phyloP scores from a whole-genome alignment of 2,797 vertebrate species.

The Threskiornis aethiopicus region DNA sequence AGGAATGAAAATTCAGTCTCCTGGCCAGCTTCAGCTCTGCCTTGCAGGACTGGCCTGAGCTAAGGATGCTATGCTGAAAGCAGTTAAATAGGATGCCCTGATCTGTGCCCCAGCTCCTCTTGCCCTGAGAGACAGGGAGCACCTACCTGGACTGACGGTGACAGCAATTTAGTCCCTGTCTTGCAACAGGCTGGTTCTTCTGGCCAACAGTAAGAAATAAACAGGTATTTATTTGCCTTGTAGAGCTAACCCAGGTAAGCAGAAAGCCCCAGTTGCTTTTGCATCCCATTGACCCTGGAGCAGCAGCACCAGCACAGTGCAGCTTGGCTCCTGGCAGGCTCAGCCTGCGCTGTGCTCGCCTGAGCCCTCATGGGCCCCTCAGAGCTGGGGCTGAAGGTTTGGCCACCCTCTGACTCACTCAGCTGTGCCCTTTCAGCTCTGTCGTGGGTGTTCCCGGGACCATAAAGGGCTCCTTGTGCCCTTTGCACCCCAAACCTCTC shows the following conservation, averaged over 20 bases:
- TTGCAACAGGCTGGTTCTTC: neutral
- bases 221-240: neutral
- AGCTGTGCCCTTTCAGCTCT: neutral
- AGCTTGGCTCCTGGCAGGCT: neutral
- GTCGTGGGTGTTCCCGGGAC: neutral
- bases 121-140: neutral
- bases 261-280: neutral
- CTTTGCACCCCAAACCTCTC: neutral
- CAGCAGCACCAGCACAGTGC: neutral
- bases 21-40: neutral
- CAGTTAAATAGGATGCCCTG: neutral
- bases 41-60: neutral
- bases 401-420: neutral
- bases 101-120: neutral
- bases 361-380: neutral
- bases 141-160: neutral
- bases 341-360: accelerated
- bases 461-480: neutral
- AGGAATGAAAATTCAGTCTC: neutral
- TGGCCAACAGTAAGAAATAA: neutral
- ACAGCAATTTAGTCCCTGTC: neutral
- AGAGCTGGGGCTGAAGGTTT: neutral
- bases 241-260: neutral
- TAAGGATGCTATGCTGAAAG: neutral
- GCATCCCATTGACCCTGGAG: neutral